phyloP scores from a whole-genome alignment of 2,797 vertebrate genomes.

The Pseudochirops cupreus region DNA sequence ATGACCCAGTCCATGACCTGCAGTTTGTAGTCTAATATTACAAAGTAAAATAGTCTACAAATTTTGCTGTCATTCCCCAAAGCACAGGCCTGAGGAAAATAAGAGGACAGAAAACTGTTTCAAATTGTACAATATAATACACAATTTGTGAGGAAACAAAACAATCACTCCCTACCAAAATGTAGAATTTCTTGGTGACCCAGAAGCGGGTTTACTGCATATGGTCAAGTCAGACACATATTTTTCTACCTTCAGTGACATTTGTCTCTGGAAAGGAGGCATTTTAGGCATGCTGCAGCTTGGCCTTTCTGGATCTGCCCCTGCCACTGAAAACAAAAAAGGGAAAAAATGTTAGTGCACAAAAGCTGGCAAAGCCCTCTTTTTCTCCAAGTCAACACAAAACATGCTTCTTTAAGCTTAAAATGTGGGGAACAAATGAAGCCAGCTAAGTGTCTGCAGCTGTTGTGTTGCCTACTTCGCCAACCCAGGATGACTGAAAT shows the following conservation, averaged over 20 bases:
- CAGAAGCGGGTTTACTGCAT: neutral
- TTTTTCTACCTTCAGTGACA: slow-evolving; percentile 28
- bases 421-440: slow-evolving; percentile 54
- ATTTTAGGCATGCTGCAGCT: neutral
- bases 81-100: neutral
- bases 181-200: slow-evolving; percentile 19
- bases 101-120: slow-evolving; percentile 31
- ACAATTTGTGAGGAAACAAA: slow-evolving; percentile 24
- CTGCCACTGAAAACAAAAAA: slow-evolving; percentile 32
- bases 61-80: slow-evolving; percentile 64
- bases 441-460: slow-evolving; percentile 41
- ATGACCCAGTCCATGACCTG: neutral
- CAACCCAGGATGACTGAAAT: slow-evolving; percentile 36
- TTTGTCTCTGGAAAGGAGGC: neutral
- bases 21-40: neutral
- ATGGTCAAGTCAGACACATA: slow-evolving; percentile 16
- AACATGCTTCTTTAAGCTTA: slow-evolving; percentile 54
- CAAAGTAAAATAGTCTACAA: slow-evolving; percentile 59
- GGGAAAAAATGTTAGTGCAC: slow-evolving; percentile 19
- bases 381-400: slow-evolving; percentile 8
- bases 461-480: slow-evolving; percentile 32
- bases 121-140: slow-evolving; percentile 15
- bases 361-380: slow-evolving; percentile 23
- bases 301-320: neutral
- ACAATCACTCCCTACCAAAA: slow-evolving; percentile 33